phyloP scores from a whole-genome alignment of 2,113 vertebrate species.

The Proterorhinus semilunaris region DNA sequence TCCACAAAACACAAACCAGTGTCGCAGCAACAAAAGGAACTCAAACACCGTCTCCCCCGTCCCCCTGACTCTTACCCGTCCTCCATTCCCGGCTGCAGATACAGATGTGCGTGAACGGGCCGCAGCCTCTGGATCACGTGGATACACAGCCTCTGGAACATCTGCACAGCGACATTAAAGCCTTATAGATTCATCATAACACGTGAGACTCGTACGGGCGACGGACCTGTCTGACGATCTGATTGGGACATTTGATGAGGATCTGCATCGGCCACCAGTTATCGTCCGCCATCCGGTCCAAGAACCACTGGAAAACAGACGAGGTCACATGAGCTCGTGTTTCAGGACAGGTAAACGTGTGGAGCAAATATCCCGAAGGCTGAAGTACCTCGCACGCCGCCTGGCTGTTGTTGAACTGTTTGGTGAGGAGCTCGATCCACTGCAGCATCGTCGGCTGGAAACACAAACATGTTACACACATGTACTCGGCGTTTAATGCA shows the following conservation, averaged over 20 bases:
- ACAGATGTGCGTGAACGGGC: conserved; percentile 96
- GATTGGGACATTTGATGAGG: conserved; percentile 98
- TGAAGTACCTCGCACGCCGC: conserved; percentile 91
- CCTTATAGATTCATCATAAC: neutral
- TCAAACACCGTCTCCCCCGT: too few relatives aligned
- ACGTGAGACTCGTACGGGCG: neutral
- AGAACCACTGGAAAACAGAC: conserved; percentile 87
- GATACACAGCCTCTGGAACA: conserved; percentile 98
- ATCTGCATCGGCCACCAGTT: conserved; percentile 99
- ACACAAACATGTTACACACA: neutral
- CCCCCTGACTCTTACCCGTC: conserved; percentile 81
- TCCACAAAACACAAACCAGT: too few relatives aligned
- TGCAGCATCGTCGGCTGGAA: conserved; percentile 97
- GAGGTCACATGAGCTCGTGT: too few relatives aligned
- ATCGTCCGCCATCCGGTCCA: conserved; percentile 98
- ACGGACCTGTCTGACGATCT: conserved; percentile 95
- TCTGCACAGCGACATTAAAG: conserved; percentile 71
- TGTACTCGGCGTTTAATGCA: too few relatives aligned
- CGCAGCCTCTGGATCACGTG: conserved; percentile 96
- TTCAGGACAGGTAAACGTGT: too few relatives aligned
- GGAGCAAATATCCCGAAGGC: too few relatives aligned
- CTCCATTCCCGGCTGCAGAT: conserved; percentile 97
- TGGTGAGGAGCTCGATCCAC: conserved; percentile 98
- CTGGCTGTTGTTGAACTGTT: conserved; percentile 99
- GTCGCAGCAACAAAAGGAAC: too few relatives aligned